Base-by-base conservation (phyloP, 2,113 vertebrate species). In the Poicephalus meyeri region DNA sequence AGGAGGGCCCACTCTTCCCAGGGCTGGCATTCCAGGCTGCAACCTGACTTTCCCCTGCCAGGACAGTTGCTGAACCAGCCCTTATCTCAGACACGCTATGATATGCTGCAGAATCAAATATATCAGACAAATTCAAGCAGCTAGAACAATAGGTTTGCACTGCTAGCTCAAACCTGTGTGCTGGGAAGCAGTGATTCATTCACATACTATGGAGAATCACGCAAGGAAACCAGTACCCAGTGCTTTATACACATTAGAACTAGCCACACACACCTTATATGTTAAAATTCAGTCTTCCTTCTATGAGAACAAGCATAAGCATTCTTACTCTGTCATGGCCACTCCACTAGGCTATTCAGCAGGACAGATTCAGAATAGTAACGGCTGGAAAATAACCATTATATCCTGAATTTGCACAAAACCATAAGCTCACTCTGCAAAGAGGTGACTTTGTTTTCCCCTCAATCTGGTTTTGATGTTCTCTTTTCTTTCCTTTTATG, bases 391-490 rank as follows among this genome's bases (percentile, higher is more conserved):
- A 94, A 92, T 53, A 91, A 31, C 61, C 49, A 47, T 91, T 96
- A 35, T 42, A 76, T 17, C 47, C 56, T 0, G 3, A 92, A 74
- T 35, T 71, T 81, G 24, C 37, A 89, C 39, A 89, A 79, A 92
- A 33, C 33, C 2, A 3, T 85, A 78, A 74, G 31, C 44, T 92
- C 68, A 68, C 44, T 56, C 56, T 56, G 37, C 53, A 65, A 80
- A 94, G 85, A 82, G 83, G 91, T 93, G 91, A 91, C 80, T 92
- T 94, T 95, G 78, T 93, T 89, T 85, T 42, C 41, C 66, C 23
- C 44, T 94, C 80, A 92, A n/a, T 94, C 66, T 94, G 95, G 37
- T 95, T 97, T 91, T 95, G 91, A 96, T 96, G 96, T 95, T 94
- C 88, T 92, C 83, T 89, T 93, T 93, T 93, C 56, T n/a, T 88